Base-by-base conservation (phyloP, 2,113 vertebrate species). In the Nibea coibor region DNA sequence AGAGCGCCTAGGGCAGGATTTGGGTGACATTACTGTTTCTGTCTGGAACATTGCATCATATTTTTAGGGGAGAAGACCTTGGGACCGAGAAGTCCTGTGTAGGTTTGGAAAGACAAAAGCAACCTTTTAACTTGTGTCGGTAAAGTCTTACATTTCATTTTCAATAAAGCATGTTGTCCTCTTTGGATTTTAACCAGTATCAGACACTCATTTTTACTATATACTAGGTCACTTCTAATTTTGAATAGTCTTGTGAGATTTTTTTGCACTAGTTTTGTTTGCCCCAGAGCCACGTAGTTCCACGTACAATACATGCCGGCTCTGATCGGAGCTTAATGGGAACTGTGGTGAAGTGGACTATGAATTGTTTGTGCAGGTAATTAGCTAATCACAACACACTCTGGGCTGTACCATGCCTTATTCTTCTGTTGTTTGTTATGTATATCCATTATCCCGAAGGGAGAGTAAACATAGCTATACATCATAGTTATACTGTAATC, bases 201-300 rank as follows among this genome's bases (percentile, higher is more conserved):
- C 56, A 78, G 10, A 47, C 48, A 19, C 6, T 58, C 24, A 28
- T 81, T 42, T 75, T 63, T 59, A 80, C 64, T 56, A 69, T 70
- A 74, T 79, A 80, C 54, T 66, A 71, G 80, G 76, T 88, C 85
- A 85, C 48, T 74, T 83, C 84, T 86, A 87, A 83, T 86, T 90
- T 78, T 57, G 61, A 68, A 50, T 53, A 66, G 78, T 80, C 85
- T 89, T 64, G 75, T 86, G 83, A 88, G 87, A 76, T 82, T 75
- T 73, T 85, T 92, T 89, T 80, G 79, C 78, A 84, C 75, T 67
- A 78, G 31, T 84, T 88, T 75, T 80, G 66, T 82, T 84, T 70
- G 24, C 80, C 58, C 63, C 57, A 35, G 45, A 61, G 72, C 74
- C 10, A 56, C 11, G 6, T 53, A 64, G 63, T 74, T 75, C 45